These are phyloP conservation scores for Pseudomyrmex flavicornis DNA, from an alignment of 1,140 invertebrate genomes.

Conservation along the genomic window DNA sequence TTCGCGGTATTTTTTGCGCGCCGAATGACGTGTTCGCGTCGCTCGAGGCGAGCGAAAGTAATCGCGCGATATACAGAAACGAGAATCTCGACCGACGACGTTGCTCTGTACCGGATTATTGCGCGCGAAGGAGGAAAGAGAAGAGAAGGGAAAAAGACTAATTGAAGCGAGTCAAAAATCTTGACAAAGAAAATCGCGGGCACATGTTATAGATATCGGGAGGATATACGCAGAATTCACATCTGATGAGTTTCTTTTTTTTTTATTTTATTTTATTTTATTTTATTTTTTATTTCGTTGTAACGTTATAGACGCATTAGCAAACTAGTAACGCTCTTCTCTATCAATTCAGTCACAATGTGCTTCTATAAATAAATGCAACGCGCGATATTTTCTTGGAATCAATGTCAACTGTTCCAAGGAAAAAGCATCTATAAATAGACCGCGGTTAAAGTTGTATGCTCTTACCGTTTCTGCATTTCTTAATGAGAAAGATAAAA, in stretches of 20 bases:
- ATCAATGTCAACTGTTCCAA: conserved; percentile 70
- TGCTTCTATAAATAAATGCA: conserved; percentile 65
- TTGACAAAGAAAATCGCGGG: background rate
- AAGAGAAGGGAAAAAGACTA: background rate
- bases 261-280: no score
- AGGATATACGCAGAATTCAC: no score
- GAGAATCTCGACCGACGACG: background rate
- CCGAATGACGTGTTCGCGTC: conserved; percentile 26
- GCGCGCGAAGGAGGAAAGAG: no score
- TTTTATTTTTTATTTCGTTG: no score
- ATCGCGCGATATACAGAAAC: conserved; percentile 9
- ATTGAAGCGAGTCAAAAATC: background rate
- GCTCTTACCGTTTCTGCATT: background rate
- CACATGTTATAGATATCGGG: no score
- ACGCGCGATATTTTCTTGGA: conserved; percentile 62
- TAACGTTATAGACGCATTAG: no score
- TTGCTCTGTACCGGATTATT: background rate
- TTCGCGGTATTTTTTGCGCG: conserved; percentile 58
- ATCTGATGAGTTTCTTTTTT: no score
- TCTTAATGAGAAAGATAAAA: no score
- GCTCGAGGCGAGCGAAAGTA: conserved; percentile 49
- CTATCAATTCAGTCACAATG: conserved; percentile 57
- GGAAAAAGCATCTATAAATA: conserved; percentile 64
- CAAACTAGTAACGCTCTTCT: conserved; percentile 6
- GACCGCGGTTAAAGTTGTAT: background rate